Evolutionary conservation across 1,140 invertebrate species (phyloP), one percentile per base, ranked within the genome.

Genomic region (Protaetia brevitarsis): DNA sequence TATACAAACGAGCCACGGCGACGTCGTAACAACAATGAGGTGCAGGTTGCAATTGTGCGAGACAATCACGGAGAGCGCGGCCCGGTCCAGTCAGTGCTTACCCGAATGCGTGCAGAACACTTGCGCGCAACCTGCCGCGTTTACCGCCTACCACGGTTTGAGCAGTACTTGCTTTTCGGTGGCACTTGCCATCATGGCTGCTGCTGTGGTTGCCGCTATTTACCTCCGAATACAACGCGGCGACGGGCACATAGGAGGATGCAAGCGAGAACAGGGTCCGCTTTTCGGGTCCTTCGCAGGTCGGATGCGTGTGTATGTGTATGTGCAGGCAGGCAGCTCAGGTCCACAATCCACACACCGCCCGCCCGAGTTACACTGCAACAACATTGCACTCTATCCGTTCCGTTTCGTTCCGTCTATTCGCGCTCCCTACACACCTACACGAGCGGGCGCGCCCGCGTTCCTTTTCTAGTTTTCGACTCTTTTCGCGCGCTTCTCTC

Each of bases 141-240:
- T 73, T 71, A 69, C 72, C 76, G 72, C 76, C 74, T 77, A 74
- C 73, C 69, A 76, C 70, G 73, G 72, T 73, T 70, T 71, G 71
- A 72, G 70, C 65, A 71, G 69, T 73, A 75, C 72, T 76, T 75
- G 71, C 74, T 61, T 30, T 30, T 36, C 67, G 68, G 70, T 74
- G 68, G 64, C 74, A 74, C 74, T 74, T 73, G 69, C 73, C 75
- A 75, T 75, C 74, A 76, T 76, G 75, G 75, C 74, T 73, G 73
- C 73, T 45, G 41, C 41, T 45, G 41, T 45, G 41, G 41, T 45
- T 45, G 41, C 41, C 13, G 41, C 41, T 45, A 45, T 45, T 45
- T 45, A 45, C 31, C 26, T 30, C 31, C 45, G 8, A 29, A 21
- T 19, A 51, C 34, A 37, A 36, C 61, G 23, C 28, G 31, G 58